phyloP scores from a whole-genome alignment of 2,797 vertebrate species.

The Gila robusta region DNA sequence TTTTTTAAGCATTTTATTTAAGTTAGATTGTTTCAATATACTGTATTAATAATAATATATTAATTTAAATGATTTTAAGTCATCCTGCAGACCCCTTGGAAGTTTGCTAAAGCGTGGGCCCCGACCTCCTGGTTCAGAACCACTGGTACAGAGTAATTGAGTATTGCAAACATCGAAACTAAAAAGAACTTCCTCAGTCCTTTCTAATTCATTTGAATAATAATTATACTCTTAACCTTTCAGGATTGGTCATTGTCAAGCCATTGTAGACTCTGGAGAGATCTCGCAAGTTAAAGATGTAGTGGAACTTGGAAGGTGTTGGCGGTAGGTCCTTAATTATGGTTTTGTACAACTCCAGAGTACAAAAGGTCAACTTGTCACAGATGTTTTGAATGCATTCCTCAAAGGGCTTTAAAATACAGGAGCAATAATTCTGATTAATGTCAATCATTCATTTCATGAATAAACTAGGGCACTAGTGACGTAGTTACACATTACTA shows the following conservation, averaged over 20 bases:
- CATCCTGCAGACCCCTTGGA: background rate
- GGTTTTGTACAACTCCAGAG: conserved; percentile 87
- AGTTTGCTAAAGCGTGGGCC: background rate
- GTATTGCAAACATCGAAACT: background rate
- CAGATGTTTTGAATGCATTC: conserved; percentile 81
- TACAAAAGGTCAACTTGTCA: conserved; percentile 86
- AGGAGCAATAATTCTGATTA: conserved; percentile 19
- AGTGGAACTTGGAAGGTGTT: conserved; percentile 97
- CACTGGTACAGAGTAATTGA: background rate
- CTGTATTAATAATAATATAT: background rate
- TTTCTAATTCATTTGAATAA: background rate
- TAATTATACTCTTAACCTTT: conserved; percentile 80
- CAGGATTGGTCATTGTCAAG: conserved; percentile 85
- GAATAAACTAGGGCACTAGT: background rate
- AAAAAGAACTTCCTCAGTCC: background rate
- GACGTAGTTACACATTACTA: no score
- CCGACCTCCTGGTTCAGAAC: background rate
- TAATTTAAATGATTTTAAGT: background rate
- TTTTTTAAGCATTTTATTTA: background rate
- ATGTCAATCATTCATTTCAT: background rate
- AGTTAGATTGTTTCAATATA: background rate
- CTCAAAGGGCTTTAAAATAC: conserved; percentile 81
- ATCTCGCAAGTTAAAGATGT: conserved; percentile 96
- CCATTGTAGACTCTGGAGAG: conserved; percentile 92
- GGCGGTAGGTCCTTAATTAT: conserved; percentile 89